Percentiles rank a stretch among this genome's conserved stretches.
These are phyloP conservation scores for Cheiracanthium punctorium DNA, from an alignment of 2,888 invertebrate species.

Conservation along the genomic window DNA sequence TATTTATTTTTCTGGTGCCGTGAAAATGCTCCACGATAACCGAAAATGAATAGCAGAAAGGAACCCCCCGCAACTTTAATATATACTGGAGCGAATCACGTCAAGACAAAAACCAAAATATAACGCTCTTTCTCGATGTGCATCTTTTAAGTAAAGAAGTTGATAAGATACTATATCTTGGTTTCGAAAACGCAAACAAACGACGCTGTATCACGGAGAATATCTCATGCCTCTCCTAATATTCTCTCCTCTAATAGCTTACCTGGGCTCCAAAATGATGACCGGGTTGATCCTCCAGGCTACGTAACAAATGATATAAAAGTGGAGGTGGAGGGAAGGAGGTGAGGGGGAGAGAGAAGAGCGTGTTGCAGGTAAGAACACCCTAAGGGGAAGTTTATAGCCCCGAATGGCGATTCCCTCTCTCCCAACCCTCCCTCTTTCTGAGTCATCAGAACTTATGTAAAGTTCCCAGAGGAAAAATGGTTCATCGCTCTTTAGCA, in stretches of 20 bases:
- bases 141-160: not conserved
- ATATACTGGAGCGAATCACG: too few relatives aligned
- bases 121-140: not conserved
- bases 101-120: too few relatives aligned
- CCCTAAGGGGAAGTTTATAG: constrained; percentile 49
- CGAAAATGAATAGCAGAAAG: too few relatives aligned
- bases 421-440: constrained; percentile 12
- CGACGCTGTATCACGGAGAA: constrained; percentile 25
- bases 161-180: not conserved
- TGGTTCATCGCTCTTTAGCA: constrained; percentile 14
- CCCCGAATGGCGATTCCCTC: not conserved
- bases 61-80: too few relatives aligned
- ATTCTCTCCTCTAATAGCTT: constrained; percentile 45
- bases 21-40: too few relatives aligned
- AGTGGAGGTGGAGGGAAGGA: constrained; percentile 23
- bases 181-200: not conserved
- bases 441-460: constrained; percentile 35
- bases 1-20: too few relatives aligned
- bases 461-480: constrained; percentile 18
- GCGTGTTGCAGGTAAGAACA: constrained; percentile 49
- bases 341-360: not conserved
- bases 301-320: constrained; percentile 49
- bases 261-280: constrained; percentile 40
- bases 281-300: constrained; percentile 12
- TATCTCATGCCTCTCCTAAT: constrained; percentile 31